Conservation (phyloP, 2,113 vertebrate species). For the Nesogale talazaci region DNA sequence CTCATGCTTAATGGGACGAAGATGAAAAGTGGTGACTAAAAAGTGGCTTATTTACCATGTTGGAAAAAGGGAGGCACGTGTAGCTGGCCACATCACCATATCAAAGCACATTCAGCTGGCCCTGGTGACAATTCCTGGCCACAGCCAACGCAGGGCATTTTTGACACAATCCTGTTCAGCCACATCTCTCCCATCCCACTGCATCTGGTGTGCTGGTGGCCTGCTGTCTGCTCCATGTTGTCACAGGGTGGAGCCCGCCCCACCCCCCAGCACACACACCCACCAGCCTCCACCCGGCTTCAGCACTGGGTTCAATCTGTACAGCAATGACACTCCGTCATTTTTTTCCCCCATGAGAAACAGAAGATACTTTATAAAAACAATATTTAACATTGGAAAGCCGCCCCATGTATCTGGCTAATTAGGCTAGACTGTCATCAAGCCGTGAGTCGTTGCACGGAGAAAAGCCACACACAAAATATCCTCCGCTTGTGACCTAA, state of each 20-base stretch:
- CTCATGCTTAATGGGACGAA: background rate
- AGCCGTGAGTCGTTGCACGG: background rate
- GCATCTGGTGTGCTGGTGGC: slow-evolving; percentile 26
- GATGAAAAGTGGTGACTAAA: slow-evolving; percentile 39
- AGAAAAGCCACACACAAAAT: background rate
- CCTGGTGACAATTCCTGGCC: slow-evolving; percentile 36
- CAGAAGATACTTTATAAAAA: slow-evolving; percentile 55
- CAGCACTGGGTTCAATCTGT: slow-evolving; percentile 46
- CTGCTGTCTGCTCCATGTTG: background rate
- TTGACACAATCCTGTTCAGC: slow-evolving; percentile 21
- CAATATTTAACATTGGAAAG: slow-evolving; percentile 20
- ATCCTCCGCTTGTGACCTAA: slow-evolving; percentile 13
- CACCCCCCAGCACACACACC: background rate
- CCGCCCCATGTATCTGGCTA: slow-evolving; percentile 35
- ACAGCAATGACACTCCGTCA: slow-evolving; percentile 34
- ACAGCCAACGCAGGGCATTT: slow-evolving; percentile 38
- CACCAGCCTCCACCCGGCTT: background rate
- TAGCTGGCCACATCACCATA: slow-evolving; percentile 46
- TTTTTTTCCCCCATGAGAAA: slow-evolving; percentile 50
- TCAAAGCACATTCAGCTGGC: slow-evolving; percentile 26
- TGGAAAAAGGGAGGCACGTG: background rate
- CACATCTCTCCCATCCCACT: background rate
- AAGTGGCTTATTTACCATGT: background rate
- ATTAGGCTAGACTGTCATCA: slow-evolving; percentile 11
- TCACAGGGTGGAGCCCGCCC: background rate